Evolutionary conservation across 2,888 invertebrate genomes (phyloP).

Genomic region (Cacoxenus indagator): DNA sequence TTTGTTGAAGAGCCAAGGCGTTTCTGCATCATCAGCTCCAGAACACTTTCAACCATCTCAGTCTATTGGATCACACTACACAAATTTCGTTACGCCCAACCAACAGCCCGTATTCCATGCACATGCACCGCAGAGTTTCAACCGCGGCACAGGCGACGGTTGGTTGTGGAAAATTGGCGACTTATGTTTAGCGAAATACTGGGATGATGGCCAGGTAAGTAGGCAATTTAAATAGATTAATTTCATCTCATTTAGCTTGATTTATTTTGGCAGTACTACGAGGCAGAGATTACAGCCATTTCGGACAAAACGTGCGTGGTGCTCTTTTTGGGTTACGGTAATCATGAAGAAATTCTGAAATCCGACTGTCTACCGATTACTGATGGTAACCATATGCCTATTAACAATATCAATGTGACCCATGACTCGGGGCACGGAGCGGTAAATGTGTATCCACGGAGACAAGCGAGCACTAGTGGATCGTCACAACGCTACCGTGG

Average conservation of each 20-base stretch:
- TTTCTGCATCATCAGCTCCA: slow-evolving; percentile 33
- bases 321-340: slow-evolving; percentile 88
- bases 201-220: slow-evolving; percentile 90
- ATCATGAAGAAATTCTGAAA: slow-evolving; percentile 89
- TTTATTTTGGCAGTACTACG: slow-evolving; percentile 78
- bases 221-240: not conserved
- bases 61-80: not conserved
- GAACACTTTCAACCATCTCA: slow-evolving; percentile 31
- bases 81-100: slow-evolving; percentile 12
- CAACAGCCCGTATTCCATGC: slow-evolving; percentile 33
- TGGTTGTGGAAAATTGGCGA: slow-evolving; percentile 84
- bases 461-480: slow-evolving; percentile 22
- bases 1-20: slow-evolving; percentile 67
- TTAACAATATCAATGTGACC: slow-evolving; percentile 52
- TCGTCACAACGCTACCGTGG: slow-evolving; percentile 61
- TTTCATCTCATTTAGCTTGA: not conserved
- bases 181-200: slow-evolving; percentile 89
- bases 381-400: slow-evolving; percentile 61
- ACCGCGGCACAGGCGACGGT: slow-evolving; percentile 59
- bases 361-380: slow-evolving; percentile 82
- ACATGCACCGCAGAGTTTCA: slow-evolving; percentile 44
- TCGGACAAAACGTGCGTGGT: slow-evolving; percentile 89
- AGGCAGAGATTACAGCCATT: slow-evolving; percentile 84
- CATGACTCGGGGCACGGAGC: slow-evolving; percentile 35
- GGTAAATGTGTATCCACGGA: slow-evolving; percentile 38